Conservation (phyloP, 2,888 invertebrate genomes). For the Dermolepida albohirtum region DNA sequence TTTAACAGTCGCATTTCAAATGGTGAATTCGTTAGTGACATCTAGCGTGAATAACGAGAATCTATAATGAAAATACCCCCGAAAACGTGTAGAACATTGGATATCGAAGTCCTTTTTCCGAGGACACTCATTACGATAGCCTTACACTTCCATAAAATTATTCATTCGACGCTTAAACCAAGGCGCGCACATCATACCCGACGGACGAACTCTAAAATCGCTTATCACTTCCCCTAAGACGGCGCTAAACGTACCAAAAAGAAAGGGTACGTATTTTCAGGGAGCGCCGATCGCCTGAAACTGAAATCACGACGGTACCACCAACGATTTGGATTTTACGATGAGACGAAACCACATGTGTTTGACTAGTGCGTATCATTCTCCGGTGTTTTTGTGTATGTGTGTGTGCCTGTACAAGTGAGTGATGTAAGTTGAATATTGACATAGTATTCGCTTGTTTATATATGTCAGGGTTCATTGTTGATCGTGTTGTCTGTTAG, state of each 20-base stretch:
- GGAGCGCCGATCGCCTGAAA: conserved; percentile 42
- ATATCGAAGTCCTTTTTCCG: no score
- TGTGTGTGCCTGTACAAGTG: conserved; percentile 48
- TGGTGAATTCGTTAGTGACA: no score
- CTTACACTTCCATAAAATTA: no score
- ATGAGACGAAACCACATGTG: conserved; percentile 30
- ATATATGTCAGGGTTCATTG: conserved; percentile 52
- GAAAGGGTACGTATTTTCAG: conserved; percentile 51
- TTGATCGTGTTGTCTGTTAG: conserved; percentile 45
- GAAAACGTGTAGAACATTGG: no score
- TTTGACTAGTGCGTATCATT: background rate
- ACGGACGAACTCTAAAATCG: conserved; percentile 38
- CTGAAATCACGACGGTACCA: conserved; percentile 27
- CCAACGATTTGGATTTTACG: conserved; percentile 42
- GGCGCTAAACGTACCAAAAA: conserved; percentile 45
- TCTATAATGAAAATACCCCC: no score
- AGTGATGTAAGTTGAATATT: conserved; percentile 53
- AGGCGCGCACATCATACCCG: no score
- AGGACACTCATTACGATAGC: no score
- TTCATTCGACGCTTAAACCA: no score
- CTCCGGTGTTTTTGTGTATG: conserved; percentile 24
- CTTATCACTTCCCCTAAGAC: conserved; percentile 47
- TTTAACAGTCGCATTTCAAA: no score
- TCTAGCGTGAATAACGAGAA: no score
- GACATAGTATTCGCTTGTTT: conserved; percentile 53